These are phyloP conservation scores for Ariopsis seemanni DNA, from an alignment of 2,113 vertebrate genomes.

Conservation along the genomic window DNA sequence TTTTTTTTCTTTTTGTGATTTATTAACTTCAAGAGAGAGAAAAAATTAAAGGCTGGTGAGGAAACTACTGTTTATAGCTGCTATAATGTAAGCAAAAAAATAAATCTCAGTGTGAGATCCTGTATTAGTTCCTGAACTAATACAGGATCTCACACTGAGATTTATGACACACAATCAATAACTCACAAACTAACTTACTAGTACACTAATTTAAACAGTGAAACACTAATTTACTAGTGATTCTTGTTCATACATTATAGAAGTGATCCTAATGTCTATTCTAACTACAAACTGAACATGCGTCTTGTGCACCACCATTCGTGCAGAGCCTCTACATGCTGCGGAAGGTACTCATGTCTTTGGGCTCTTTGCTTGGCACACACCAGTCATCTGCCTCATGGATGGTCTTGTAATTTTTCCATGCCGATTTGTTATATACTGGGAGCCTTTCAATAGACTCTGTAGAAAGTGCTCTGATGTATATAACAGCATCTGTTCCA, in stretches of 20 bases:
- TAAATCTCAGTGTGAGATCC: no score
- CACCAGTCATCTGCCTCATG: constrained; percentile 96
- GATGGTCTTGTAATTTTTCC: constrained; percentile 93
- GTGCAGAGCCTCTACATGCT: constrained; percentile 71
- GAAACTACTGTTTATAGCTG: background rate
- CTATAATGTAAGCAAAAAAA: no score
- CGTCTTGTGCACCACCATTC: background rate
- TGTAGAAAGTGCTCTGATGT: constrained; percentile 92
- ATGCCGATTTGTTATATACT: constrained; percentile 93
- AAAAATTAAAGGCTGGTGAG: no score
- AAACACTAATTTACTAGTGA: background rate
- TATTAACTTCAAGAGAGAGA: no score
- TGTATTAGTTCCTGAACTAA: no score
- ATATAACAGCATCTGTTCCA: no score
- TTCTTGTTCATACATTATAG: background rate
- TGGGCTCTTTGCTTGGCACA: constrained; percentile 92
- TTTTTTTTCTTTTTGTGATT: no score
- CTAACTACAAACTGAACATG: background rate
- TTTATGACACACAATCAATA: no score
- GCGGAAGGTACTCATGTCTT: constrained; percentile 94
- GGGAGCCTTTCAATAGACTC: constrained; percentile 94
- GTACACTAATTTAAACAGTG: no score
- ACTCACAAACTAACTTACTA: no score
- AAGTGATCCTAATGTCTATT: background rate
- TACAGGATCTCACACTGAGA: no score